A percentile compares a stretch with the other conserved stretches of the same genome.
phyloP scores from a whole-genome alignment of 2,113 vertebrate species.

The Trogon surrucura region DNA sequence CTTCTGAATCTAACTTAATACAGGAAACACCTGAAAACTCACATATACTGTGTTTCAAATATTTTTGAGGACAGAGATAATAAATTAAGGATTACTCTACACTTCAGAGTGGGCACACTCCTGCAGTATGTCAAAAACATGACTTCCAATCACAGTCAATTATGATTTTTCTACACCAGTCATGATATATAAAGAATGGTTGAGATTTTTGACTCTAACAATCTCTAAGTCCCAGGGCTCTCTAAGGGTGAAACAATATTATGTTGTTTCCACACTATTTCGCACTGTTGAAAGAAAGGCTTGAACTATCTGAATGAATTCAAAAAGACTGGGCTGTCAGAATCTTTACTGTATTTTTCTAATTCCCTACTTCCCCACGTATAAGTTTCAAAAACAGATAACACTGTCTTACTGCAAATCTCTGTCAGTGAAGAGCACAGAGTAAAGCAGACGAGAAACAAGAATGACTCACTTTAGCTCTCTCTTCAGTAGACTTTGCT shows the following conservation, averaged over 20 bases:
- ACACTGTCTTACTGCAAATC: not conserved
- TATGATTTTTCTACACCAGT: not conserved
- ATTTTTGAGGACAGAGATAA: not conserved
- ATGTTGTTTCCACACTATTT: not conserved
- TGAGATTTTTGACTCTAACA: not conserved
- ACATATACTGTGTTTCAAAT: not conserved
- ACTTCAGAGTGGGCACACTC: not conserved
- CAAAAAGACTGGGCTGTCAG: not conserved
- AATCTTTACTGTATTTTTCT: not conserved
- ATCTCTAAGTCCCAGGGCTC: not conserved
- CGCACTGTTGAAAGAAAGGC: not conserved
- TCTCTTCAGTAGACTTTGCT: not conserved
- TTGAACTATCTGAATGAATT: not conserved
- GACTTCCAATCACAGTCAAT: not conserved
- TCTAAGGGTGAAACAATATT: not conserved
- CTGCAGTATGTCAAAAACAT: not conserved
- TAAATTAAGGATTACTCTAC: not conserved
- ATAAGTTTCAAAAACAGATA: conserved; percentile 13
- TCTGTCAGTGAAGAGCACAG: not conserved
- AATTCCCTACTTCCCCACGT: not conserved
- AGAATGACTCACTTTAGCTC: not conserved
- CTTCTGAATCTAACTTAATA: conserved; percentile 24
- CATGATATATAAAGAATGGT: not conserved
- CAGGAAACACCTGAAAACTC: not conserved
- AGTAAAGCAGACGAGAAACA: not conserved